These are phyloP conservation scores for Sapajus apella DNA, from an alignment of 2,113 vertebrate species.

Conservation along the genomic window DNA sequence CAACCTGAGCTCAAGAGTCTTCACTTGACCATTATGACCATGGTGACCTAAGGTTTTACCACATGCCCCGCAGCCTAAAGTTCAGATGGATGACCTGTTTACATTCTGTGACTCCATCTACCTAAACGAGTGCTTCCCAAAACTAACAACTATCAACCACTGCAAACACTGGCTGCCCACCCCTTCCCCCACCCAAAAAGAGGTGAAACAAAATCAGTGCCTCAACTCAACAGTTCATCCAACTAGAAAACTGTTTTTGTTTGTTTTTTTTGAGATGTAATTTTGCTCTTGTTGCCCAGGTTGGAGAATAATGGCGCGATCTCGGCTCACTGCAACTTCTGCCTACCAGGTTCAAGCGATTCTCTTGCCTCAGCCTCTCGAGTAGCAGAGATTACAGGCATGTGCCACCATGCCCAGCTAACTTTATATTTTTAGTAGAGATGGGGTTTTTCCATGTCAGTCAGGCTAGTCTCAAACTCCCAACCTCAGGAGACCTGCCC, in stretches of 20 bases:
- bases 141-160: slow-evolving; percentile 7
- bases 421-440: too few species aligned
- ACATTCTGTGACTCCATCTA: background rate
- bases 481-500: too few species aligned
- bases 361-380: too few species aligned
- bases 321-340: too few species aligned
- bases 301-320: too few species aligned
- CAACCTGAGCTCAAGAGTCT: background rate
- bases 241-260: slow-evolving; percentile 25
- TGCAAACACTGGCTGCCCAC: background rate
- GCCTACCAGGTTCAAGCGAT: too few species aligned
- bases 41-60: background rate
- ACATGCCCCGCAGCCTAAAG: background rate
- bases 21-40: background rate
- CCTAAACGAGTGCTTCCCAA: background rate
- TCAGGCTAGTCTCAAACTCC: too few species aligned
- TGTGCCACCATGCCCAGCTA: too few species aligned
- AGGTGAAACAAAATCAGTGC: background rate
- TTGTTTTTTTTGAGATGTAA: too few species aligned
- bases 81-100: slow-evolving; percentile 6
- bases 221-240: slow-evolving; percentile 6
- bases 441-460: too few species aligned
- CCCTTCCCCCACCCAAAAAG: background rate
- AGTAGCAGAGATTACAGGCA: too few species aligned
- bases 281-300: too few species aligned